Base-by-base conservation (phyloP, 1,140 invertebrate genomes). In the Solen grandis region DNA sequence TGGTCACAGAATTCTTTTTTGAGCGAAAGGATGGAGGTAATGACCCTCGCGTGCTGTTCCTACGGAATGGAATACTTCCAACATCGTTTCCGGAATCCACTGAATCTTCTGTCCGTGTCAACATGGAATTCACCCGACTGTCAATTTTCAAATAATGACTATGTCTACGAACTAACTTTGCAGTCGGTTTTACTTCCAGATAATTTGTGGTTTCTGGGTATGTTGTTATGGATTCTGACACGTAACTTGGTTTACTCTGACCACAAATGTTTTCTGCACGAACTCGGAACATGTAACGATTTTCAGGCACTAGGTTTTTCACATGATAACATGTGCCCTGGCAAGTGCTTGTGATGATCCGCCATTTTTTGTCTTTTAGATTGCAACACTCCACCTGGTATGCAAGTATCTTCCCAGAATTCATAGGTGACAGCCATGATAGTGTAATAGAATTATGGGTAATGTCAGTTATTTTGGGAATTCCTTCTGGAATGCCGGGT, bases 261-360 rank as follows among this genome's bases (percentile, higher is more conserved):
- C 98, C 98, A 89, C 98, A 97, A 88, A 98, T 95, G 93, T 99
- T 99, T 93, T 99, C 98, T 70, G 98, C 98, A 93, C 97, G 95
- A 0, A 99, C 97, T 66, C 98, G 94, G 94, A 99, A 99, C 83
- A 99, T 96, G 91, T 99, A 99, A 16, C 96, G 95, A 82, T 95
- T 95, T 60, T 97, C 97, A 19, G 99, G 97, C 5, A 94, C 95
- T 5, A 99, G 92, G 86, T 97, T 95, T 89, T 96, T 95, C 0
- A 98, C 97, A 0, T 96, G 97, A 90, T 97, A 98, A 81, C 95
- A 96, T 0, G 96, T 97, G 85, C 95, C 96, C 70, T 98, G 95
- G 1, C 97, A 97, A 91, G 98, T 99, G 81, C 96, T 98, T 84
- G 97, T 97, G 0, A 98, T 94, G 91, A 97, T 97, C 8, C 95